Percentiles rank a stretch among this genome's conserved stretches.
These are phyloP conservation scores for Emesis castigata DNA, from an alignment of 2,888 invertebrate species.

Conservation along the genomic window DNA sequence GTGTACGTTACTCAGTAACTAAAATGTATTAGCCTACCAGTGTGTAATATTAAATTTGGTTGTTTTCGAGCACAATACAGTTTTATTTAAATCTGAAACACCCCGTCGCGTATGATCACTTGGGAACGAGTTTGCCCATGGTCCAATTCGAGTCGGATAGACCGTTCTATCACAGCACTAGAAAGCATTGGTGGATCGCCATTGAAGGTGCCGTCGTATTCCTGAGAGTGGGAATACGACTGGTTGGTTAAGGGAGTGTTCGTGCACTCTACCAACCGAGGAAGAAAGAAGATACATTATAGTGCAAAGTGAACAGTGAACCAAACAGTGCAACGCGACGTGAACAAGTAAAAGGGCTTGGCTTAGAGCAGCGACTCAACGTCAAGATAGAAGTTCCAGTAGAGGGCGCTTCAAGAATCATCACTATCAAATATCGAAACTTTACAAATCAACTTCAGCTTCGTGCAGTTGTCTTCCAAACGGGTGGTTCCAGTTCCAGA, in stretches of 20 bases:
- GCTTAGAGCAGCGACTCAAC: neutral
- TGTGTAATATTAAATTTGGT: no score
- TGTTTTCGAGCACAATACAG: no score
- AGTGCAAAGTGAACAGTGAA: neutral
- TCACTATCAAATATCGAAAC: no score
- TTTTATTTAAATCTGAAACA: no score
- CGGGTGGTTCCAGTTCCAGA: no score
- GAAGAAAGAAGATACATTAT: slow-evolving; percentile 3
- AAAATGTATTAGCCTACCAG: no score
- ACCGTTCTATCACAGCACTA: neutral
- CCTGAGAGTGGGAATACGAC: neutral
- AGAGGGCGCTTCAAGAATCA: no score
- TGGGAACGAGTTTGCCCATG: neutral
- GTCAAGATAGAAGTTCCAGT: neutral
- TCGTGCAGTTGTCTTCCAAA: no score
- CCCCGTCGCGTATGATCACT: no score
- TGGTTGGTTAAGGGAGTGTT: slow-evolving; percentile 21
- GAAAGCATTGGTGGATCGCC: neutral
- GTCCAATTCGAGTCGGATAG: neutral
- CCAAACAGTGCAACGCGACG: neutral
- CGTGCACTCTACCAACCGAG: slow-evolving; percentile 10
- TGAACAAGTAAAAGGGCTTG: neutral
- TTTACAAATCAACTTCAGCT: no score
- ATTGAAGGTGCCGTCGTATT: neutral
- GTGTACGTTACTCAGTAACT: no score